Base-by-base conservation (phyloP, 2,797 vertebrate genomes). In the Ibycter americanus region DNA sequence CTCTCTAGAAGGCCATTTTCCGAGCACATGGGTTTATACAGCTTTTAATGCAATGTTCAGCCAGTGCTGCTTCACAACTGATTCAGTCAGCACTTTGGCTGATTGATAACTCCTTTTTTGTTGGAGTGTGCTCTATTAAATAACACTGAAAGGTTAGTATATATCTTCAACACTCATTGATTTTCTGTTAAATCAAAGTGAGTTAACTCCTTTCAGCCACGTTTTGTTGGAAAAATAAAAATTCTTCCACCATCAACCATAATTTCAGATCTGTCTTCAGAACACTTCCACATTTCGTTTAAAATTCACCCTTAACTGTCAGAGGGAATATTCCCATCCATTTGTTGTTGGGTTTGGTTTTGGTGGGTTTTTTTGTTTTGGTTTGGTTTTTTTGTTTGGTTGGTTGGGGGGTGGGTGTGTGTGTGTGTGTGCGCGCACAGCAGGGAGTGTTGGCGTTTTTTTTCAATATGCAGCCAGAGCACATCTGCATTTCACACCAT, bases 91-190 rank as follows among this genome's bases (percentile, higher is more conserved):
- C 71, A 44, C 67, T 80, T 29, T 23, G 32, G 47, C 92, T 92
- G 77, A 81, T 81, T n/a, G 77, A 58, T 65, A 83, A 72, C 42
- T 72, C 40, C 68, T 66, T 70, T 74, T 62, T 36, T 62, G n/a
- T n/a, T 49, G 55, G 83, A 49, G 55, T 84, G 68, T 2, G 5
- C 58, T 54, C 65, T 49, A 68, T 72, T 61, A 93, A 93, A 91
- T 84, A 44, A 65, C 11, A 46, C 49, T 16, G 77, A 78, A 76
- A 76, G 79, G 88, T 90, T n/a, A 34, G 34, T 31, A 5, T 42
- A 4, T 22, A 78, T 68, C 66, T 90, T 72, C 81, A 96, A 12
- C 40, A 66, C 42, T 68, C 70, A 62, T 87, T 65, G 86, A 94
- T 79, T 94, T 79, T 31, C 81, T 58, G 55, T 31, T 79, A 38